Evolutionary conservation across 92 coral and sea anemone genomes (phyloP), one percentile per base, ranked within the genome.

Genomic region (Plumapathes pennacea): DNA sequence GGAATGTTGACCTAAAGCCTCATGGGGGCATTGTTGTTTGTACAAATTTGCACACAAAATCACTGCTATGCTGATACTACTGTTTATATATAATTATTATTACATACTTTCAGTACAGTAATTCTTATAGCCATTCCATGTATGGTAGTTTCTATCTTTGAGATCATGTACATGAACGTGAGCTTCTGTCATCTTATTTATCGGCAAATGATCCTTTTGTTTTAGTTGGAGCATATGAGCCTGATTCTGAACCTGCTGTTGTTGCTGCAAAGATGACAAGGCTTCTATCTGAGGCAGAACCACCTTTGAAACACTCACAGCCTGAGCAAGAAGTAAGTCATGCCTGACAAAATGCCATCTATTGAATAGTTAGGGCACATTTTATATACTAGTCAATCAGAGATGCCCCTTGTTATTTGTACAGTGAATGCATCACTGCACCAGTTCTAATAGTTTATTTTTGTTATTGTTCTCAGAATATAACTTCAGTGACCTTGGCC

Each of bases 211-310:
- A n/a, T n/a, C n/a, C n/a, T n/a, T n/a, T n/a, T n/a, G n/a, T n/a
- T 76, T 28, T 24, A 88, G 98, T 83, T 43, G 71, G 71, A 47
- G 85, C 72, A 10, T 89, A 84, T 72, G 98, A 92, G 19, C 82
- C 64, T 43, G 96, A 92, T 54, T 92, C 98, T 0, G 96, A 85
- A 54, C 90, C 98, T 15, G 83, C 94, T 55, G 73, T 89, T 32
- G 46, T 85, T 27, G 96, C 94, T 24, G 87, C 79, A 50, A 80
- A 85, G 42, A 32, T 92, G 74, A 80, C 80, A 20, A 86, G 90
- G 68, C 72, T 92, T 50, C 74, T 92, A 17, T 62, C 89, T 4
- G 98, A 92, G 39, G 98, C 98, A 13, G 87, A 92, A 27, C 88
- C 89, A 13, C 85, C 74, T 3, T 20, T 54, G 10, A 57, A 59